Conservation (phyloP, 1,140 invertebrate species). For the Coptotermes formosanus region DNA sequence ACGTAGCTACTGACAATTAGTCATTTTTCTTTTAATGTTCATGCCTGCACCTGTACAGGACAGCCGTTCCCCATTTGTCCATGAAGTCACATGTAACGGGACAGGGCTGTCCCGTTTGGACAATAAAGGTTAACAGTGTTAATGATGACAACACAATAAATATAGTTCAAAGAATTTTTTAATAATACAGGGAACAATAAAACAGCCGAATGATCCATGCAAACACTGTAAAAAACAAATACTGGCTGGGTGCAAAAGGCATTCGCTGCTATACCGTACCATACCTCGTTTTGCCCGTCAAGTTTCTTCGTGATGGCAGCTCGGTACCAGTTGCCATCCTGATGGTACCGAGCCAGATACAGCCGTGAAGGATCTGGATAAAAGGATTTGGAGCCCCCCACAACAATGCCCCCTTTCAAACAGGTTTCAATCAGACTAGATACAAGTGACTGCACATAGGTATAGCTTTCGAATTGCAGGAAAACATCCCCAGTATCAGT, state of each 20-base stretch:
- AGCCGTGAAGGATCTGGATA: constrained; percentile 34
- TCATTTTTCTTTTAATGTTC: too few species aligned
- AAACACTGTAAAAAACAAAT: too few species aligned
- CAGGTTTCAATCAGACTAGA: background rate
- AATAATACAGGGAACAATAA: background rate
- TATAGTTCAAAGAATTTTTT: background rate
- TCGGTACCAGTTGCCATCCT: constrained; percentile 44
- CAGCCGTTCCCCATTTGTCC: too few species aligned
- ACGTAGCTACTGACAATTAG: too few species aligned
- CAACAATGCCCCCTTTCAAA: constrained; percentile 26
- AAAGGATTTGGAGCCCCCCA: background rate
- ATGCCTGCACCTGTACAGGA: too few species aligned
- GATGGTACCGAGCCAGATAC: constrained; percentile 46
- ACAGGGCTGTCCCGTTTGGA: too few species aligned
- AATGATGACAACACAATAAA: background rate
- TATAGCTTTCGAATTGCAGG: constrained; percentile 45
- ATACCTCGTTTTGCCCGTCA: constrained; percentile 3
- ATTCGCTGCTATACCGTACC: background rate
- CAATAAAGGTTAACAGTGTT: background rate
- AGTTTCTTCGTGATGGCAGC: constrained; percentile 35
- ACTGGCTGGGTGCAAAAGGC: too few species aligned
- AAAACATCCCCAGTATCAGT: constrained; percentile 48
- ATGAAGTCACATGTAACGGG: too few species aligned
- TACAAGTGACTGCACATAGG: background rate
- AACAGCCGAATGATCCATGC: background rate